Conservation (phyloP, 2,113 vertebrate species). For the Picathartes gymnocephalus region DNA sequence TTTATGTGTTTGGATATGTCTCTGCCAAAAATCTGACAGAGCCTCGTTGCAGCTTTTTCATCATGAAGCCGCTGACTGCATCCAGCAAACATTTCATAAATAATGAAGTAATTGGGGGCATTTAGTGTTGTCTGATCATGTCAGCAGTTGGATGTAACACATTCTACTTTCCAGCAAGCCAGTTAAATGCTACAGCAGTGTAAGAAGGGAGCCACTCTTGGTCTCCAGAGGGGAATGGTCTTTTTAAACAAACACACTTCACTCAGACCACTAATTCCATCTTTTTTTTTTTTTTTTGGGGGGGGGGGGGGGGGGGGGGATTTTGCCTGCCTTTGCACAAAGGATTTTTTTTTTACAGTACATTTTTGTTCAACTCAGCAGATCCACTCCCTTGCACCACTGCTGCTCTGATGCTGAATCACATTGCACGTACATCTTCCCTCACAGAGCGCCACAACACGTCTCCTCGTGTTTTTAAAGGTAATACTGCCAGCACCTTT, state of each 20-base stretch:
- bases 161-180: not conserved
- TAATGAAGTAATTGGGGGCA: conserved; percentile 61
- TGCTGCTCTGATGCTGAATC: not conserved
- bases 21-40: conserved; percentile 74
- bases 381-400: not conserved
- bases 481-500: not conserved
- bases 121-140: conserved; percentile 31
- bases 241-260: not conserved
- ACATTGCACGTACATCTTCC: not conserved
- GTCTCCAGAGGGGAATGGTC: not conserved
- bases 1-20: conserved; percentile 70
- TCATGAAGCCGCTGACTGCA: conserved; percentile 46
- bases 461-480: not conserved
- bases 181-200: not conserved
- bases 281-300: not conserved
- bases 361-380: not conserved
- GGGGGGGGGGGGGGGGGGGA: no score
- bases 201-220: not conserved
- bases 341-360: not conserved
- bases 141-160: conserved; percentile 31
- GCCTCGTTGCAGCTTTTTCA: conserved; percentile 60
- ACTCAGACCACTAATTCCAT: not conserved
- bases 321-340: not conserved
- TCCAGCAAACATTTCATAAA: conserved; percentile 45
- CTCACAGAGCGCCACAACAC: not conserved